Evolutionary conservation across 2,113 vertebrate species (phyloP).

Genomic region (Merops nubicus): DNA sequence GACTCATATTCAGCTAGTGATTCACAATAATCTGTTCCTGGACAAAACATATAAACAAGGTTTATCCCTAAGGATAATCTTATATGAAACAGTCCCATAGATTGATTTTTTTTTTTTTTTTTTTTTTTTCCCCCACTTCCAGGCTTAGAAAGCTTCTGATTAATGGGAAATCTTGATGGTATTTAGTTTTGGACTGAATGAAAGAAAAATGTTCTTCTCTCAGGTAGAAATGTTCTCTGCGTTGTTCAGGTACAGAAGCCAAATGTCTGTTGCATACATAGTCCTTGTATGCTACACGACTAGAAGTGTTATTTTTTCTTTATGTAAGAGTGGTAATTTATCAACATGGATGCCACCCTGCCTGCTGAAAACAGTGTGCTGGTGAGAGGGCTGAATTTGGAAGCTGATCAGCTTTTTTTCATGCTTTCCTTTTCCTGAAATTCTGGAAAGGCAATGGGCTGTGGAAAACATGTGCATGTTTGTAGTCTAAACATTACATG

Average conservation of each 20-base stretch:
- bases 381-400: background rate
- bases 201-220: background rate
- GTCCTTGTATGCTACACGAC: background rate
- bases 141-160: background rate
- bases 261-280: background rate
- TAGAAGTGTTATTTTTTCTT: background rate
- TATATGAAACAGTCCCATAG: constrained; percentile 12
- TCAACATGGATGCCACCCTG: background rate
- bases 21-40: constrained; percentile 44
- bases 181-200: background rate
- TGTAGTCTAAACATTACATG: background rate
- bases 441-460: background rate
- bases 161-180: background rate
- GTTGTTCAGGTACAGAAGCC: background rate
- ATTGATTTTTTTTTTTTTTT: background rate
- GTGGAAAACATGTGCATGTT: background rate
- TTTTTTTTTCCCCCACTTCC: no score
- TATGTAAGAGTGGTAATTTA: background rate
- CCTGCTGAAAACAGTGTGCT: background rate
- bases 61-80: constrained; percentile 48
- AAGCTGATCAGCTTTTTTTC: background rate
- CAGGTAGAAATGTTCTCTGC: background rate
- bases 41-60: constrained; percentile 43
- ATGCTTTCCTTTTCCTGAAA: background rate
- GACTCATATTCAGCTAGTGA: constrained; percentile 23